phyloP scores from a whole-genome alignment of 2,113 vertebrate genomes.

The Phalacrocorax pelagicus region DNA sequence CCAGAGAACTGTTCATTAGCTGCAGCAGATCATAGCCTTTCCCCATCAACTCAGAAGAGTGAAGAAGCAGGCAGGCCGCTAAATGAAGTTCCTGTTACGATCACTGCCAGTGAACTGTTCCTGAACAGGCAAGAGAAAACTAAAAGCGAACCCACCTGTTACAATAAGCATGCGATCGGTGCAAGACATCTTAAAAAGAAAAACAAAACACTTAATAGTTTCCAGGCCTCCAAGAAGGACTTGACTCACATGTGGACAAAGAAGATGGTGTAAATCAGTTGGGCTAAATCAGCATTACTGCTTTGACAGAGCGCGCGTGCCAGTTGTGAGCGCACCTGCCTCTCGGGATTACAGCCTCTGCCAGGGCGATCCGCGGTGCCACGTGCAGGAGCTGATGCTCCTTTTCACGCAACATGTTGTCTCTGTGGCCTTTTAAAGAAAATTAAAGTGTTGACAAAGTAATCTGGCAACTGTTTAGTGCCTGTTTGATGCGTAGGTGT shows the following conservation, averaged over 20 bases:
- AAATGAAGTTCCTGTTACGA: constrained; percentile 58
- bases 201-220: neutral
- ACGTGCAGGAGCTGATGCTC: fast-evolving
- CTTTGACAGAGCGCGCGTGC: neutral
- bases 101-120: constrained; percentile 75
- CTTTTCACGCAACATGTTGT: neutral
- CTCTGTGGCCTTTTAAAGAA: neutral
- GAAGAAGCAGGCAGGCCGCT: constrained; percentile 23
- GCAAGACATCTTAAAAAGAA: neutral
- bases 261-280: neutral
- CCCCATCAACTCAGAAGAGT: neutral
- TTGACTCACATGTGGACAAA: neutral
- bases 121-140: constrained; percentile 74
- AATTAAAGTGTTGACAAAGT: neutral
- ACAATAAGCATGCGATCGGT: fast-evolving
- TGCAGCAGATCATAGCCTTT: neutral
- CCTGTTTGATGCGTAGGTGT: neutral
- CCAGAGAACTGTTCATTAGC: neutral
- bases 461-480: neutral
- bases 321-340: neutral
- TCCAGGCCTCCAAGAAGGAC: neutral
- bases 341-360: neutral
- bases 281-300: neutral
- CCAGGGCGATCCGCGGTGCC: fast-evolving
- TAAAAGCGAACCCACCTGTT: neutral